Percentiles rank a stretch among this genome's conserved stretches.
Conservation (phyloP, 2,888 invertebrate species). For the Leptinotarsa tumamoca region DNA sequence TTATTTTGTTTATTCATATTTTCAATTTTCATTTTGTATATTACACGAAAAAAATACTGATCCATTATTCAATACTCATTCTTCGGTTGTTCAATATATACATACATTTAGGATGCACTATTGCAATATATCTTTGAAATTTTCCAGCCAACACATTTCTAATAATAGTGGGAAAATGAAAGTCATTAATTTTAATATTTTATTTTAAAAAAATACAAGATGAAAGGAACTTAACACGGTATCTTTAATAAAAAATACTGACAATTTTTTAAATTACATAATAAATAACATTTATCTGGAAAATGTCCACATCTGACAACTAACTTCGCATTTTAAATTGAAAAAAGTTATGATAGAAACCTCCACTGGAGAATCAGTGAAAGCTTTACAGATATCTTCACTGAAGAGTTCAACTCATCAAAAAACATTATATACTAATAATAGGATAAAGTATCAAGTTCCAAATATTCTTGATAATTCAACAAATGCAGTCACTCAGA, state of each 20-base stretch:
- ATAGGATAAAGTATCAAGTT: slow-evolving; percentile 6
- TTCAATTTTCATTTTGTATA: too few species aligned
- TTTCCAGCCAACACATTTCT: not conserved
- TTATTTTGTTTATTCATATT: too few species aligned
- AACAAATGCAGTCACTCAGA: slow-evolving; percentile 7
- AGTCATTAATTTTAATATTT: not conserved
- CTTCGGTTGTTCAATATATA: too few species aligned
- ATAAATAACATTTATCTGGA: not conserved
- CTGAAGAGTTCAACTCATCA: not conserved
- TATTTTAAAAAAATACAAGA: slow-evolving; percentile 1
- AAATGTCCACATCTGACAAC: not conserved
- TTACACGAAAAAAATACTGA: too few species aligned
- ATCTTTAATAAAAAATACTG: not conserved
- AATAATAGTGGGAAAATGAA: not conserved
- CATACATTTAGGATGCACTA: too few species aligned
- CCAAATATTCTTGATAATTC: not conserved
- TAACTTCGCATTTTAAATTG: too few species aligned
- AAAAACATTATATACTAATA: not conserved
- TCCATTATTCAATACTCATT: too few species aligned
- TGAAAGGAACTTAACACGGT: not conserved
- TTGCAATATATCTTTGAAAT: too few species aligned
- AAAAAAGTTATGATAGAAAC: too few species aligned
- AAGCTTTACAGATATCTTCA: too few species aligned
- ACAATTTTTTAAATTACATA: not conserved
- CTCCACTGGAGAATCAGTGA: too few species aligned